Conservation (phyloP, 2,113 vertebrate species). For the Willisornis vidua region DNA sequence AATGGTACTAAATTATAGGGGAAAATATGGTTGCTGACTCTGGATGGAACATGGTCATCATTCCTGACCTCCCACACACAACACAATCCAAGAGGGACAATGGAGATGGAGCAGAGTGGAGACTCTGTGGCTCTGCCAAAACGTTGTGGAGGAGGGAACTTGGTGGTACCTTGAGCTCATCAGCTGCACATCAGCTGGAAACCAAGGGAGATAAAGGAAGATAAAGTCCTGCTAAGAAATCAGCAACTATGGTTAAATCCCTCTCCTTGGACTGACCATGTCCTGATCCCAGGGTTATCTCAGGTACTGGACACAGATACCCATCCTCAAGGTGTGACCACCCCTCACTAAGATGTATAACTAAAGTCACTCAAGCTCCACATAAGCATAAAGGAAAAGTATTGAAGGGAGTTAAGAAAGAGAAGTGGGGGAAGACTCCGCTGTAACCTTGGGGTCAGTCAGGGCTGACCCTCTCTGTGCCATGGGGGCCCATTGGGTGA, state of each 20-base stretch:
- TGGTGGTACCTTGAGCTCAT: not conserved
- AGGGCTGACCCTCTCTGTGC: not conserved
- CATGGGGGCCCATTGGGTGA: not conserved
- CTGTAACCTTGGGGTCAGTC: not conserved
- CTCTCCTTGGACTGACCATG: not conserved
- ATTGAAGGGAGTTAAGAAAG: not conserved
- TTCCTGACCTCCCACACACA: not conserved
- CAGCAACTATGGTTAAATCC: not conserved
- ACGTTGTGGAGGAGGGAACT: not conserved
- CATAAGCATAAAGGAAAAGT: not conserved
- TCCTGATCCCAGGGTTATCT: not conserved
- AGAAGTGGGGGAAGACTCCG: not conserved
- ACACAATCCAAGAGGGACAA: not conserved
- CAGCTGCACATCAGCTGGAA: not conserved
- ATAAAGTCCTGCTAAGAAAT: not conserved
- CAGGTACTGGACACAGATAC: not conserved
- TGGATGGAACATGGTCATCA: not conserved
- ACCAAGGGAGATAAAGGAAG: not conserved
- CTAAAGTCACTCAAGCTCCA: not conserved
- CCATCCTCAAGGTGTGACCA: not conserved
- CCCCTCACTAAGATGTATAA: not conserved
- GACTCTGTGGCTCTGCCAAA: not conserved
- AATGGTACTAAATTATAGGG: not conserved
- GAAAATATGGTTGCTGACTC: not conserved
- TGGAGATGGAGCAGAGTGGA: not conserved